These are phyloP conservation scores for Sebastes paucispinis DNA, from an alignment of 2,797 vertebrate species.

Conservation along the genomic window DNA sequence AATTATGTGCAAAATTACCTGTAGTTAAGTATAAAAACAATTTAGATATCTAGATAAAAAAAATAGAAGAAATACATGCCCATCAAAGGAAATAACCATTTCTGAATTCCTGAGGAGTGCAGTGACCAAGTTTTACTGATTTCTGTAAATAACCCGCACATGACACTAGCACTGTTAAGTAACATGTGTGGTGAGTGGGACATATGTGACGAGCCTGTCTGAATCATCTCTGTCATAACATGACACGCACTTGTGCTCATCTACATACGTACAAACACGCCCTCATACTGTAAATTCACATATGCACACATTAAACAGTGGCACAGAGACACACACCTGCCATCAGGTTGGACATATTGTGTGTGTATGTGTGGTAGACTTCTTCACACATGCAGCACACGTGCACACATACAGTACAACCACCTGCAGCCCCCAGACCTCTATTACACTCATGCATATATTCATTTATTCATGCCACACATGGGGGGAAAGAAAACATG, in stretches of 20 bases:
- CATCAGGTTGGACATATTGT: constrained; percentile 29
- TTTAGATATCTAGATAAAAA: neutral
- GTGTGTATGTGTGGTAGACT: neutral
- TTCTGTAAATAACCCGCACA: neutral
- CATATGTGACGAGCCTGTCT: neutral
- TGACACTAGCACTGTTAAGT: neutral
- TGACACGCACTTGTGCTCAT: neutral
- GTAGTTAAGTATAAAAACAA: neutral
- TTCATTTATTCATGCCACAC: constrained; percentile 23
- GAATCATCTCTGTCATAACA: constrained; percentile 12
- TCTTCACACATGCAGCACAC: neutral
- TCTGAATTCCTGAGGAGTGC: neutral
- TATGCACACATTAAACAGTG: neutral
- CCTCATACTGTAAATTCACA: neutral
- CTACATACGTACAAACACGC: neutral
- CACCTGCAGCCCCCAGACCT: neutral
- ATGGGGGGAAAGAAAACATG: neutral
- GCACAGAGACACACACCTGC: neutral
- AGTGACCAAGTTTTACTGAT: no score
- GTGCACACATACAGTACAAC: neutral
- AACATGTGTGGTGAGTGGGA: neutral
- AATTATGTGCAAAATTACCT: neutral
- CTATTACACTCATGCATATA: neutral
- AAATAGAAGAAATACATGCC: neutral
- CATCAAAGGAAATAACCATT: neutral